Evolutionary conservation across 2,113 vertebrate species (phyloP).

Genomic region (Ariopsis seemanni): DNA sequence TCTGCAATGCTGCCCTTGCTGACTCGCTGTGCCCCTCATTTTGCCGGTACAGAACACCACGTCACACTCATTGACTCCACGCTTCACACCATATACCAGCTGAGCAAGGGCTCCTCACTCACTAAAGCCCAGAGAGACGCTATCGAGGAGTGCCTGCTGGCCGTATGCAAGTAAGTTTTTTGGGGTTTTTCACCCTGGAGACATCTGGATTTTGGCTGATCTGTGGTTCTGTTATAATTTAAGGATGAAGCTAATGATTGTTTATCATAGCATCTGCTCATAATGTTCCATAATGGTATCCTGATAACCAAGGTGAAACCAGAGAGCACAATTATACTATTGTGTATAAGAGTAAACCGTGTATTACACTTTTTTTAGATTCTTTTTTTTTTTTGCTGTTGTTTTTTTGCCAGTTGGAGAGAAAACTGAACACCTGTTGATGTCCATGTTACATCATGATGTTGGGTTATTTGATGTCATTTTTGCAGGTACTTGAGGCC

Average conservation of each 20-base stretch:
- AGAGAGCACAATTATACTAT: not conserved
- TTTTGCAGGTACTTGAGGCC: constrained; percentile 86
- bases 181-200: not conserved
- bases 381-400: no score
- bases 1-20: constrained; percentile 91
- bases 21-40: constrained; percentile 91
- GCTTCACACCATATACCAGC: constrained; percentile 92
- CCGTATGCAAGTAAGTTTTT: constrained; percentile 87
- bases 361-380: not conserved
- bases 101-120: constrained; percentile 94
- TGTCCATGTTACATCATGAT: not conserved
- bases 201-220: not conserved
- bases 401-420: not conserved
- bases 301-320: not conserved
- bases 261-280: not conserved
- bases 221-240: not conserved
- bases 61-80: constrained; percentile 89
- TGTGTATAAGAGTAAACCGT: not conserved
- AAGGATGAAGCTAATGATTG: not conserved
- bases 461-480: constrained; percentile 19
- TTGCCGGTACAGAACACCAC: constrained; percentile 90
- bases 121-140: constrained; percentile 97
- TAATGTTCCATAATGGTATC: not conserved
- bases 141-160: constrained; percentile 94
- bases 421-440: not conserved